Percentiles rank a stretch among this genome's conserved stretches.
Conservation (phyloP, 1,140 invertebrate genomes). For the Drosophila parabipectinata region DNA sequence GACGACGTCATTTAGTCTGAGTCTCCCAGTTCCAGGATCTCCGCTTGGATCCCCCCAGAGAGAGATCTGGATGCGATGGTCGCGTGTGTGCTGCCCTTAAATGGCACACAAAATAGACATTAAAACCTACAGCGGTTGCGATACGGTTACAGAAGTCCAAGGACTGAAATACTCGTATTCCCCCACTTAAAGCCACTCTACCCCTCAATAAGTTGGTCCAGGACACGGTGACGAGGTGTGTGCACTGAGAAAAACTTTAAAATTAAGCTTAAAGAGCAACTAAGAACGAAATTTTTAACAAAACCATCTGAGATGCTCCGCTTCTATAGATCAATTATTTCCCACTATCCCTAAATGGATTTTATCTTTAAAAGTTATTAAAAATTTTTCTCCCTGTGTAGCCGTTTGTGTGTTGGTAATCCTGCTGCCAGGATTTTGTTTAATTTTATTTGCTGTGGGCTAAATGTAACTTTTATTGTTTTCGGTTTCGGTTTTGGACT, state of each 20-base stretch:
- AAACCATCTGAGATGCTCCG: no score
- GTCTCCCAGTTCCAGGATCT: conserved; percentile 11
- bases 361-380: no score
- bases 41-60: conserved; percentile 14
- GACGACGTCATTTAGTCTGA: conserved; percentile 74
- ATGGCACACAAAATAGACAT: conserved; percentile 78
- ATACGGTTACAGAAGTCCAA: conserved; percentile 35
- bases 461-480: conserved; percentile 81
- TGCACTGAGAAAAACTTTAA: neutral
- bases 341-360: no score
- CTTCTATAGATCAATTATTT: no score
- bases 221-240: conserved; percentile 49
- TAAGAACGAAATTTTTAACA: neutral
- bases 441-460: conserved; percentile 70
- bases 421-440: conserved; percentile 48
- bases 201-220: conserved; percentile 29
- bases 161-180: neutral
- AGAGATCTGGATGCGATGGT: conserved; percentile 31
- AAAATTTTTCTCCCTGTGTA: neutral
- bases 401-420: conserved; percentile 17
- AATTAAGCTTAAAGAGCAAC: neutral
- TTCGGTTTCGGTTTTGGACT: conserved; percentile 77
- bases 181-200: conserved; percentile 3
- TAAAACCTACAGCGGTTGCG: conserved; percentile 56
- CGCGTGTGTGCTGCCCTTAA: conserved; percentile 76